These are phyloP conservation scores for Phaethornis superciliosus DNA, from an alignment of 2,113 vertebrate genomes.

Conservation along the genomic window DNA sequence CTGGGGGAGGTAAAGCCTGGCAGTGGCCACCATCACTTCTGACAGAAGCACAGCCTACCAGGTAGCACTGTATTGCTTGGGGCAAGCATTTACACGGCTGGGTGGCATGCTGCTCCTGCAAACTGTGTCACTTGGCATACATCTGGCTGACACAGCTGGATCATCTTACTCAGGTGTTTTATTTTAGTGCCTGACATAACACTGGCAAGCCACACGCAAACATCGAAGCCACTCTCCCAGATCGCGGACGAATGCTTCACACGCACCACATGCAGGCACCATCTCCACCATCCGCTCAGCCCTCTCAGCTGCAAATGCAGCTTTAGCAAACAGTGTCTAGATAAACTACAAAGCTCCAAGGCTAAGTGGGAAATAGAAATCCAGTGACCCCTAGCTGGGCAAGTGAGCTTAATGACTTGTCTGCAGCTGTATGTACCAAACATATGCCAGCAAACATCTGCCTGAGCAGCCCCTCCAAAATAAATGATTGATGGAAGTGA, in stretches of 20 bases:
- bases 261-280: background rate
- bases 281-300: background rate
- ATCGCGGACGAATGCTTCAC: background rate
- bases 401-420: slow-evolving; percentile 60
- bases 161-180: slow-evolving; percentile 42
- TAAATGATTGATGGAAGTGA: slow-evolving; percentile 8
- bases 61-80: background rate
- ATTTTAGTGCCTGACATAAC: slow-evolving; percentile 22
- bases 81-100: background rate
- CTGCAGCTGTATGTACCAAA: slow-evolving; percentile 31
- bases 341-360: slow-evolving; percentile 68
- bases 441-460: slow-evolving; percentile 25
- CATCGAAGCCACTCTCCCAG: background rate
- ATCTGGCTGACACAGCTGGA: slow-evolving; percentile 50
- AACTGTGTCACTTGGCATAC: slow-evolving; percentile 27
- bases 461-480: slow-evolving; percentile 27
- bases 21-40: slow-evolving; percentile 8
- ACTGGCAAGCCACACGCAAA: background rate
- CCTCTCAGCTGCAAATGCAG: slow-evolving; percentile 41
- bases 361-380: slow-evolving; percentile 71
- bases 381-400: slow-evolving; percentile 60
- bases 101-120: background rate
- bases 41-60: slow-evolving; percentile 29
- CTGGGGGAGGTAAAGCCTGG: background rate
- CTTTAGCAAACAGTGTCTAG: slow-evolving; percentile 25